Evolutionary conservation across 1,140 invertebrate species (phyloP), one percentile per base, ranked within the genome.

Genomic region (Achroia grisella): DNA sequence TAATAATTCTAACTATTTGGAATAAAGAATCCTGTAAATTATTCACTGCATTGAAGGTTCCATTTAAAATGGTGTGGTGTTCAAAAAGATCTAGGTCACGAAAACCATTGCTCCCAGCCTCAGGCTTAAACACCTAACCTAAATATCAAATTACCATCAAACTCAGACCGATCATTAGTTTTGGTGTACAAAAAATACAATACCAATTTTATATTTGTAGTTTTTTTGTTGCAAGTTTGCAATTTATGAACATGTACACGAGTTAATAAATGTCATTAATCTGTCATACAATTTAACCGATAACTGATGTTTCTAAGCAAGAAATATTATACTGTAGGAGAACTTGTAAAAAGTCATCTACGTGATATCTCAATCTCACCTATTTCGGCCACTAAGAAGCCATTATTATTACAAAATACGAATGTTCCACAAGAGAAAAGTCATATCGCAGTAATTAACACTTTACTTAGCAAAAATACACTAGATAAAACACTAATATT

Each of bases 81-180:
- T 68, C 31, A 71, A 73, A 78, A 67, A 77, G 56, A 76, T 75
- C 79, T 83, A 83, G 72, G 68, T 74, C 73, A 80, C 79, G 79
- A 76, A 80, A 69, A 71, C 52, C 58, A 66, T 70, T 75, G 73
- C 66, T 57, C 57, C 49, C 56, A 70, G 76, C 72, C 78, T 48
- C 45, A 57, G 76, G 75, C 63, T 48, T 65, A 66, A 71, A 64
- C 69, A 73, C 70, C 65, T 60, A 74, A 71, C 58, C 60, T 71
- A 70, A 74, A 78, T 76, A 73, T 63, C 64, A 80, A 83, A 83
- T 78, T 73, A 73, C 72, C 42, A 51, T 46, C 56, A 68, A 73
- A 73, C 55, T 47, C 62, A 62, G 63, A 52, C 65, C 70, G 73
- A 75, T 79, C 45, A 73, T 69, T 59, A 67, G 64, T 66, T 64